These are phyloP conservation scores for Lagopus leucura DNA, from an alignment of 2,113 vertebrate genomes.

Conservation along the genomic window DNA sequence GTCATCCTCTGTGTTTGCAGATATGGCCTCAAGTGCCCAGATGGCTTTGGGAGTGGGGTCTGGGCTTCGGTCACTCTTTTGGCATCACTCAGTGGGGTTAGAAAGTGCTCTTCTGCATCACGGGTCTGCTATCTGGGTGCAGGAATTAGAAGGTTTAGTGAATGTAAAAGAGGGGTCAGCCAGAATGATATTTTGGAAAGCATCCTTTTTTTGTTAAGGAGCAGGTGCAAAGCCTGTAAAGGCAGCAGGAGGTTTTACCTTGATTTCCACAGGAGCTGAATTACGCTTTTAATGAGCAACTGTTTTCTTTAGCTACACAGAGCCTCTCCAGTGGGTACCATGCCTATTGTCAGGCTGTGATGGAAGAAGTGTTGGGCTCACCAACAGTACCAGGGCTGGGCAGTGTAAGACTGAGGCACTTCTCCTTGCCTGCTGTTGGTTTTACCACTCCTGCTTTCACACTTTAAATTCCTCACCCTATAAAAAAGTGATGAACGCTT, in stretches of 20 bases:
- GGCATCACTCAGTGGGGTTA: neutral
- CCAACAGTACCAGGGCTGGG: neutral
- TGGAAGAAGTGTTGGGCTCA: neutral
- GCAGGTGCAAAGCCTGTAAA: neutral
- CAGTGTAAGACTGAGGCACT: neutral
- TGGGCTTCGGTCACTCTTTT: neutral
- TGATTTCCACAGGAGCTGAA: conserved; percentile 1
- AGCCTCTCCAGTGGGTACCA: neutral
- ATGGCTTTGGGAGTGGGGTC: neutral
- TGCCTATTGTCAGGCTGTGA: neutral
- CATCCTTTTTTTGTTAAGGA: neutral
- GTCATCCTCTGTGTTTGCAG: neutral
- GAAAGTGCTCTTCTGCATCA: neutral
- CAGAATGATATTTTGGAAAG: neutral
- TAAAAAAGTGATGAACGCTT: neutral
- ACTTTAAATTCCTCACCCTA: neutral
- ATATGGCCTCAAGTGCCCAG: neutral
- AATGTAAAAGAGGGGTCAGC: neutral
- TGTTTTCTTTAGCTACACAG: neutral
- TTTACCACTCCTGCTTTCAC: neutral
- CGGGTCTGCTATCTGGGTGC: neutral
- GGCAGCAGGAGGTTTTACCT: neutral
- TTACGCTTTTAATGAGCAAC: conserved; percentile 22
- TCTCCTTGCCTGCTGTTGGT: neutral
- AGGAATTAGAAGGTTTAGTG: neutral